Percentiles rank a stretch among this genome's conserved stretches.
These are phyloP conservation scores for Elegia similella DNA, from an alignment of 2,888 invertebrate genomes.

Conservation along the genomic window DNA sequence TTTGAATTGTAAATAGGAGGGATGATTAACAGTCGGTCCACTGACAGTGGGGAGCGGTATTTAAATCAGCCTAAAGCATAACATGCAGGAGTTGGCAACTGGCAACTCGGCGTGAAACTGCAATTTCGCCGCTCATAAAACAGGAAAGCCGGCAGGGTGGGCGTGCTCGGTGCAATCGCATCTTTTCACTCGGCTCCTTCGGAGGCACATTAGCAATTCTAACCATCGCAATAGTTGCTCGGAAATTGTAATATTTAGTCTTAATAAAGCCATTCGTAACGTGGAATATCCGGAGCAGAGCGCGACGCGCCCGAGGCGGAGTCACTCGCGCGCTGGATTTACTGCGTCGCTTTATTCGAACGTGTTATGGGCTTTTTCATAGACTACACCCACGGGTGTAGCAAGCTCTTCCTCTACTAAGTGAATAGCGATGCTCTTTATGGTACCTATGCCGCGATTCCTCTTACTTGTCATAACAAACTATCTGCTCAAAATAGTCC, in stretches of 20 bases:
- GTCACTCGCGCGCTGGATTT: constrained; percentile 49
- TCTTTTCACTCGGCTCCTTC: constrained; percentile 67
- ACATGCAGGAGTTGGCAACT: constrained; percentile 49
- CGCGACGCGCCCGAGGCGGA: constrained; percentile 53
- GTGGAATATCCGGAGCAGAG: constrained; percentile 65
- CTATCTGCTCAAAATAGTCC: too few species aligned
- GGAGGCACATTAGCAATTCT: constrained; percentile 71
- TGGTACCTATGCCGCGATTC: neutral
- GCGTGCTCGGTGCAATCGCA: constrained; percentile 61
- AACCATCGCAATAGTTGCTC: constrained; percentile 67
- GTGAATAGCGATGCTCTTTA: constrained; percentile 4
- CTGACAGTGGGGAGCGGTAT: constrained; percentile 44
- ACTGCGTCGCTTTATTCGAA: constrained; percentile 29
- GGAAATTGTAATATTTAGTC: constrained; percentile 76
- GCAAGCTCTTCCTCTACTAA: constrained; percentile 10
- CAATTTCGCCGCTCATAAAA: constrained; percentile 71
- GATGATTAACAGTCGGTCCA: constrained; percentile 27
- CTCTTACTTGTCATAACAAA: neutral
- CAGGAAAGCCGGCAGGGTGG: constrained; percentile 47
- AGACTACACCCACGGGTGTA: constrained; percentile 12
- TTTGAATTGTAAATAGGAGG: constrained; percentile 21
- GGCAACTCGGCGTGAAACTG: constrained; percentile 59
- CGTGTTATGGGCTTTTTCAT: constrained; percentile 16
- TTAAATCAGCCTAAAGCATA: constrained; percentile 56
- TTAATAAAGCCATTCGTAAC: constrained; percentile 78